A percentile compares a stretch with the other conserved stretches of the same genome.
These are phyloP conservation scores for Lutra lutra DNA, from an alignment of 2,797 vertebrate species.

Conservation along the genomic window DNA sequence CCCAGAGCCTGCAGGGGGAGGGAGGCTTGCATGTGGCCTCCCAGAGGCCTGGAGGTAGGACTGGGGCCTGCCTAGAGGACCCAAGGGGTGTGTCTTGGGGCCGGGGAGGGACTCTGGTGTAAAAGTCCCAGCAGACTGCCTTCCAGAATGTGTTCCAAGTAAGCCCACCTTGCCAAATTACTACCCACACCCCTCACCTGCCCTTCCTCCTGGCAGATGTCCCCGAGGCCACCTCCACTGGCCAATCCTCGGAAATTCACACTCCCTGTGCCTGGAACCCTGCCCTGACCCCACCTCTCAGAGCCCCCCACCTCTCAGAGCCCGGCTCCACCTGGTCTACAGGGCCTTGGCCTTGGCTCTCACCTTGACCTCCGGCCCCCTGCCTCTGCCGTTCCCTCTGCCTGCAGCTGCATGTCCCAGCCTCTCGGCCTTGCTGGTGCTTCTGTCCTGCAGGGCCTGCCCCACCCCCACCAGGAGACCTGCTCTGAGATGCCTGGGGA, in stretches of 20 bases:
- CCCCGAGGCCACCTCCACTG: not conserved
- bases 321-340: not conserved
- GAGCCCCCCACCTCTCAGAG: not conserved
- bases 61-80: not conserved
- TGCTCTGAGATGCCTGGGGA: not conserved
- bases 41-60: not conserved
- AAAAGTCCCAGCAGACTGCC: not conserved
- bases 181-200: too few species aligned
- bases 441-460: not conserved
- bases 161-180: not conserved
- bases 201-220: not conserved
- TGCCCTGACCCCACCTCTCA: too few species aligned
- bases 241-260: not conserved
- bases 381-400: not conserved
- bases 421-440: fast-evolving
- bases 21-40: not conserved
- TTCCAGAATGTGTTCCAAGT: not conserved
- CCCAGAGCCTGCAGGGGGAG: not conserved
- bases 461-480: not conserved
- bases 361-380: not conserved
- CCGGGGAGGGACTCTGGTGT: not conserved
- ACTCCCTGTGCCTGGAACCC: not conserved
- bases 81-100: fast-evolving
- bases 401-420: not conserved
- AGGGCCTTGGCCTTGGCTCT: not conserved